Percentiles rank a stretch among this genome's conserved stretches.
phyloP scores from a whole-genome alignment of 2,888 invertebrate species.

The Amphipoea oculea region DNA sequence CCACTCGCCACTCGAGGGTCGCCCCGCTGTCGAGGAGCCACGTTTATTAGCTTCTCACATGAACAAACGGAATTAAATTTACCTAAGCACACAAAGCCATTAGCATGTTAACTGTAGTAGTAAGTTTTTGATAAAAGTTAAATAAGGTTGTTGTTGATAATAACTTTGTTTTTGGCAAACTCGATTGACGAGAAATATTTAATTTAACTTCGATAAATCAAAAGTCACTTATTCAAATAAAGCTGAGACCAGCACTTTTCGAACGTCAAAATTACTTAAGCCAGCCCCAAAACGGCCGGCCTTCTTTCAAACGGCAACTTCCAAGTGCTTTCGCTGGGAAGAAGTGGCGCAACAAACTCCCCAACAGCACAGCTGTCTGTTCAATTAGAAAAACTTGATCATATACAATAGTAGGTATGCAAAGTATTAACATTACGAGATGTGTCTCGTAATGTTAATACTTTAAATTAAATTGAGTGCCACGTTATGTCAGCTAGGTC shows the following conservation, averaged over 20 bases:
- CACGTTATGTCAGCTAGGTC: too few species aligned
- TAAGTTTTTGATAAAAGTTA: neutral
- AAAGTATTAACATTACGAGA: too few species aligned
- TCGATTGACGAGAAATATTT: neutral
- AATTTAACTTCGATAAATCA: neutral
- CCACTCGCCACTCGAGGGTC: slow-evolving; percentile 42
- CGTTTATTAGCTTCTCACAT: slow-evolving; percentile 23
- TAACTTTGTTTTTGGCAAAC: neutral
- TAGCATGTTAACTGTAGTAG: neutral
- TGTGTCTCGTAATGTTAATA: too few species aligned
- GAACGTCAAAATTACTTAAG: neutral
- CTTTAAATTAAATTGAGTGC: too few species aligned
- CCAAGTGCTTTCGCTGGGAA: too few species aligned
- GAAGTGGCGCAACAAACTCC: too few species aligned
- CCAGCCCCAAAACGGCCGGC: too few species aligned
- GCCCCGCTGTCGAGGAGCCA: slow-evolving; percentile 9
- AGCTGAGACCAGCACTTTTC: neutral
- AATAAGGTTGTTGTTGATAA: neutral
- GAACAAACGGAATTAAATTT: slow-evolving; percentile 20
- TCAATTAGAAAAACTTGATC: too few species aligned
- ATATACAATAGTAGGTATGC: too few species aligned
- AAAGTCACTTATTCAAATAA: neutral
- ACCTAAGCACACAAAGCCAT: slow-evolving; percentile 11
- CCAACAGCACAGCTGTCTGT: too few species aligned
- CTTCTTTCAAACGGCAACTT: too few species aligned